These are phyloP conservation scores for Batillaria attramentaria DNA, from an alignment of 1,140 invertebrate genomes.

Conservation along the genomic window DNA sequence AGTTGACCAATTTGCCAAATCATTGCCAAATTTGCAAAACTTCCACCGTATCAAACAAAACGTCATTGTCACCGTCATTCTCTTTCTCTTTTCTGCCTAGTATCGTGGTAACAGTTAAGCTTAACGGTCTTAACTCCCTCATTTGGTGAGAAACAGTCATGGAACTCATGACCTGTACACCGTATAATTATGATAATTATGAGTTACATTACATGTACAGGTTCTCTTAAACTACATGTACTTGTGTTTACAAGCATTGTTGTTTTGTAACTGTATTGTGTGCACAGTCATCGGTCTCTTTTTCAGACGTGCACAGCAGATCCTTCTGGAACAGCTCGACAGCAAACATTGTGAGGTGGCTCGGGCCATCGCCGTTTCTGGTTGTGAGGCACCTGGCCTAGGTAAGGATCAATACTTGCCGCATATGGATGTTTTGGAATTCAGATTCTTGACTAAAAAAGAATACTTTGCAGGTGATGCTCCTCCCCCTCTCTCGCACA, in stretches of 20 bases:
- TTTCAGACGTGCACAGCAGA: conserved; percentile 24
- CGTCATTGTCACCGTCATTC: no score
- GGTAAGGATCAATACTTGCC: not conserved
- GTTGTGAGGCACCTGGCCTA: not conserved
- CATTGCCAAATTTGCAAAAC: not conserved
- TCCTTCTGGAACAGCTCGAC: not conserved
- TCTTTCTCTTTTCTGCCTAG: no score
- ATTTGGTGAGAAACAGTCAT: not conserved
- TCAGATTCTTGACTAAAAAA: not conserved
- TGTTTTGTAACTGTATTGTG: no score
- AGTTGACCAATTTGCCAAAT: not conserved
- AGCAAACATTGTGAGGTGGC: conserved; percentile 8
- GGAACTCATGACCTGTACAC: not conserved
- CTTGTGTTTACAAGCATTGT: no score
- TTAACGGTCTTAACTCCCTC: no score
- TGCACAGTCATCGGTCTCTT: not conserved
- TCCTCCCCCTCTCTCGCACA: not conserved
- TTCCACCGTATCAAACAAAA: no score
- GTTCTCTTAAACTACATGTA: no score
- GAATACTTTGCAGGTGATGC: not conserved
- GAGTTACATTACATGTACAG: not conserved
- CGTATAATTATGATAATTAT: not conserved
- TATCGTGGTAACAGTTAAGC: no score
- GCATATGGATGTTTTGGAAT: no score
- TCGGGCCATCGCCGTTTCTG: not conserved